Evolutionary conservation across 2,888 invertebrate species (phyloP), one percentile per base, ranked within the genome.

Genomic region (Flabesymbios commensalis): DNA sequence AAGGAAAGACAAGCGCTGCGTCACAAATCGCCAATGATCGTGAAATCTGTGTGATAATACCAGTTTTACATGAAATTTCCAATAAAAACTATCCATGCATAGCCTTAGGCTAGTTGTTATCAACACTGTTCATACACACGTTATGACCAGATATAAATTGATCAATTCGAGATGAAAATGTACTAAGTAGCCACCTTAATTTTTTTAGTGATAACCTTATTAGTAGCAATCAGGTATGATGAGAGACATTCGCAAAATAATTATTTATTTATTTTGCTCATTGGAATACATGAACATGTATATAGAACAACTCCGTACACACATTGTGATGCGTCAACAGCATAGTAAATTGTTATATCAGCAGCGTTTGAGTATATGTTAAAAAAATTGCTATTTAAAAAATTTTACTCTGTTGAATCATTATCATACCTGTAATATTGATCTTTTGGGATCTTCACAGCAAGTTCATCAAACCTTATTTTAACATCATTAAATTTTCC

Each of bases 1-100:
- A 17, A 92, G 84, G 80, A 90, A 94, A 61, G 90, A 89, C 69
- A 92, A 86, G 48, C 90, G 86, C 78, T 94, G 94, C 0, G 90
- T 91, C 64, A 89, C 88, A 76, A 86, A 90, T 41, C 90, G 87
- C 94, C 94, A 95, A 74, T 92, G 91, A 74, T 94, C 94, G 69
- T 92, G 89, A 78, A 90, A 95, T 72, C 92, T 83, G 68, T 29
- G 39, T 36, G 10, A 36, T 36, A n/a, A 14, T 14, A 14, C 10
- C n/a, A n/a, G n/a, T n/a, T n/a, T n/a, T n/a, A n/a, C n/a, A n/a
- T n/a, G n/a, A n/a, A n/a, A n/a, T n/a, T n/a, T n/a, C n/a, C n/a
- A n/a, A n/a, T n/a, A n/a, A n/a, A n/a, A n/a, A n/a, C n/a, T n/a
- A n/a, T n/a, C n/a, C n/a, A n/a, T n/a, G n/a, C n/a, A n/a, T n/a